Evolutionary conservation across 2,888 invertebrate species (phyloP).

Genomic region (Perdita meconis): DNA sequence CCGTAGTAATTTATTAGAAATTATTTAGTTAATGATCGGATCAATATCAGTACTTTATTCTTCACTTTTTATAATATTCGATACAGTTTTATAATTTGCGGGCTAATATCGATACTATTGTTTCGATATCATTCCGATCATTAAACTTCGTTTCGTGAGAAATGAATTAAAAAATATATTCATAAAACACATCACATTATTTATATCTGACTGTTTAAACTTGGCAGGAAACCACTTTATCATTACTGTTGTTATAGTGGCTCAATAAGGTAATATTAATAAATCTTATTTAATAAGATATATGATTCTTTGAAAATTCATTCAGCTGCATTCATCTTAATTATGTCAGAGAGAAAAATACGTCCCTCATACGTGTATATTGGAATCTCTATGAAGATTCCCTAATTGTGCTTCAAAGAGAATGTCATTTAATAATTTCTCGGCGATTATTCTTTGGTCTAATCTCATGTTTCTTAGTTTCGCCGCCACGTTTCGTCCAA

Average conservation of each 20-base stretch:
- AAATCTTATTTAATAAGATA: slow-evolving; percentile 41
- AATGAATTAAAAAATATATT: slow-evolving; percentile 43
- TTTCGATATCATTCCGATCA: too few relatives aligned
- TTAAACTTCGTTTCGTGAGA: too few relatives aligned
- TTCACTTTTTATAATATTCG: too few relatives aligned
- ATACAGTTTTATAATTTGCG: too few relatives aligned
- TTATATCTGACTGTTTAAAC: slow-evolving; percentile 17
- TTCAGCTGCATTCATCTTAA: slow-evolving; percentile 20
- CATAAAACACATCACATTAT: slow-evolving; percentile 44
- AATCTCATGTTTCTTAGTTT: slow-evolving; percentile 83
- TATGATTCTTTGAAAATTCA: slow-evolving; percentile 24
- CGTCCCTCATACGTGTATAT: slow-evolving; percentile 78
- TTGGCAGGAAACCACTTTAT: slow-evolving; percentile 29
- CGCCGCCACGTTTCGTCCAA: slow-evolving; percentile 83
- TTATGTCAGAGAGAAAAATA: slow-evolving; percentile 18
- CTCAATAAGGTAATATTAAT: slow-evolving; percentile 29
- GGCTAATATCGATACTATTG: too few relatives aligned
- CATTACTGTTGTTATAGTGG: slow-evolving; percentile 19
- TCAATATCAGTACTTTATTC: too few relatives aligned
- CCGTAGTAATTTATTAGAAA: slow-evolving; percentile 13
- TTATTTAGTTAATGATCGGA: slow-evolving; percentile 1
- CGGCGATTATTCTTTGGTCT: slow-evolving; percentile 84
- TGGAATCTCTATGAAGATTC: slow-evolving; percentile 83
- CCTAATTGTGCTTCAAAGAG: slow-evolving; percentile 84
- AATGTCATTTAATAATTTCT: slow-evolving; percentile 84